Evolutionary conservation across 2,888 invertebrate species (phyloP).

Genomic region (Scaptomyza cyrtandrae): DNA sequence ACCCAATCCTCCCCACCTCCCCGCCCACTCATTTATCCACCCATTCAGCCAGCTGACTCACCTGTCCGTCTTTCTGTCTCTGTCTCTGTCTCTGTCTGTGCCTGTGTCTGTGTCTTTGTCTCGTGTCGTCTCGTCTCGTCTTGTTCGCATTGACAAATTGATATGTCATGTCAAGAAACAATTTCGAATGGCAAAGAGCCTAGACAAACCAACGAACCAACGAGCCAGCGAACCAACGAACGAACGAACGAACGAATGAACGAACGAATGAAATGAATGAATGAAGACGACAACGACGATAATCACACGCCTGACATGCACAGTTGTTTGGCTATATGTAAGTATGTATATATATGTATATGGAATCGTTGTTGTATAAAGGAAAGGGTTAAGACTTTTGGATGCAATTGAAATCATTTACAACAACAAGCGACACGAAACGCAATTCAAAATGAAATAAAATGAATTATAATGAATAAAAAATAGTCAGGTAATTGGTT

Average conservation of each 20-base stretch:
- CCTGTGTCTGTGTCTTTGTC: constrained; percentile 23
- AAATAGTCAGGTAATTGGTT: constrained; percentile 80
- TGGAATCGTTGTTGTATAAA: constrained; percentile 9
- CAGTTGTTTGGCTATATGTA: constrained; percentile 11
- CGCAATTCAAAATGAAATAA: constrained; percentile 79
- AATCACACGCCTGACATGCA: constrained; percentile 78
- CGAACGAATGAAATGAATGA: constrained; percentile 2
- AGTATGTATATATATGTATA: not conserved
- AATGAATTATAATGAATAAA: constrained; percentile 81
- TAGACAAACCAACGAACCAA: constrained; percentile 40
- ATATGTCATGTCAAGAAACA: constrained; percentile 85
- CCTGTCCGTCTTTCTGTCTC: constrained; percentile 40
- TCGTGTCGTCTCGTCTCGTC: constrained; percentile 18
- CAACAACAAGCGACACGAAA: constrained; percentile 77
- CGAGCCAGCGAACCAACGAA: too few relatives aligned
- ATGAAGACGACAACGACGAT: constrained; percentile 55
- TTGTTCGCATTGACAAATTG: constrained; percentile 82
- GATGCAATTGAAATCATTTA: constrained; percentile 77
- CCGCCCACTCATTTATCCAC: not conserved
- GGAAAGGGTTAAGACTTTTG: constrained; percentile 45
- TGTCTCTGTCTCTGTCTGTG: constrained; percentile 25
- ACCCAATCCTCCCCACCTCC: not conserved
- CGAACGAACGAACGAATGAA: too few relatives aligned
- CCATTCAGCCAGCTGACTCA: constrained; percentile 28
- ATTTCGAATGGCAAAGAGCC: constrained; percentile 75